These are phyloP conservation scores for rabbit (Oryctolagus cuniculus) DNA, from an alignment of 2,113 vertebrate genomes.

Conservation along the genomic window mOryCun1.1 NC_091438.1:26487501-26488000, in stretches of 20 bases:
- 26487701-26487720: not conserved
- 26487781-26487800: too few species aligned
- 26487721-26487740: not conserved
- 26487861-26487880: too few species aligned
- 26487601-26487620: not conserved
- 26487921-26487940: too few species aligned
- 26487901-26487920: too few species aligned
- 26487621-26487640: not conserved
- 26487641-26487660: not conserved
- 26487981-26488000: too few species aligned
- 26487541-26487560: not conserved
- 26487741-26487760: not conserved
- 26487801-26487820: not conserved
- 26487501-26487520: not conserved
- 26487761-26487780: not conserved
- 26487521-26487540: not conserved
- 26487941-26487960: too few species aligned
- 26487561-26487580: not conserved
- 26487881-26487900: too few species aligned
- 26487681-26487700: not conserved
- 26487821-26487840: too few species aligned
- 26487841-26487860: too few species aligned
- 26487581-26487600: not conserved
- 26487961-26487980: too few species aligned
- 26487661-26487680: not conserved